These are phyloP conservation scores for Oligia latruncula DNA, from an alignment of 2,888 invertebrate species.

Conservation along the genomic window DNA sequence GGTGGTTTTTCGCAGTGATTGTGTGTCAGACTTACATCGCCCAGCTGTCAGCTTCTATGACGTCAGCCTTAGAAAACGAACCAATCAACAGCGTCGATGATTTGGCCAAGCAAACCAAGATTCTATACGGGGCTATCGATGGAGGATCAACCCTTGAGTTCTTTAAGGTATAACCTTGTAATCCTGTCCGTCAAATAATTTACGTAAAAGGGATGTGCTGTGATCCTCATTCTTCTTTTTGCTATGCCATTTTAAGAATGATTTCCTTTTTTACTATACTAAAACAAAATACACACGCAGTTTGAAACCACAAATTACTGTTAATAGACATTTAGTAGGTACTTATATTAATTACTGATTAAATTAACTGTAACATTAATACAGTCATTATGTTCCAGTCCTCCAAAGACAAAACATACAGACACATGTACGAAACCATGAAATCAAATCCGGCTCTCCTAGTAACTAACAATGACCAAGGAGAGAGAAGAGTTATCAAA, in stretches of 20 bases:
- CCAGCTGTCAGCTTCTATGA: conserved; percentile 97
- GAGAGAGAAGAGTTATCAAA: conserved; percentile 93
- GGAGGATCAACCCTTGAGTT: conserved; percentile 97
- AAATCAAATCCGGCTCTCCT: conserved; percentile 94
- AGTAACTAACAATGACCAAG: conserved; percentile 94
- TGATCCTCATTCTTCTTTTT: neutral
- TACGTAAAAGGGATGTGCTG: neutral
- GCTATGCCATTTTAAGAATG: neutral
- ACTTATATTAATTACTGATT: neutral
- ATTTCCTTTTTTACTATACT: neutral
- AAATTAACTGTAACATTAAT: neutral
- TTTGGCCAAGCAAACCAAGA: conserved; percentile 96
- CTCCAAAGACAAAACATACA: conserved; percentile 96
- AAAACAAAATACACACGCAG: neutral
- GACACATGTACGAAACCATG: conserved; percentile 97
- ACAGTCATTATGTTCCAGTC: conserved; percentile 77
- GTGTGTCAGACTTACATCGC: conserved; percentile 98
- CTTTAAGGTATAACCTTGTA: conserved; percentile 89
- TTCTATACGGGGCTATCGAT: conserved; percentile 96
- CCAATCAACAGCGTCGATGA: conserved; percentile 97
- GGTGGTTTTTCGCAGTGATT: conserved; percentile 98
- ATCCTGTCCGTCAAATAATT: neutral
- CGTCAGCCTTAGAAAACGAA: conserved; percentile 95
- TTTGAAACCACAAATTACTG: neutral
- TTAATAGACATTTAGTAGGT: neutral